phyloP scores from a whole-genome alignment of 2,113 vertebrate species.

The Urocynchramus pylzowi region DNA sequence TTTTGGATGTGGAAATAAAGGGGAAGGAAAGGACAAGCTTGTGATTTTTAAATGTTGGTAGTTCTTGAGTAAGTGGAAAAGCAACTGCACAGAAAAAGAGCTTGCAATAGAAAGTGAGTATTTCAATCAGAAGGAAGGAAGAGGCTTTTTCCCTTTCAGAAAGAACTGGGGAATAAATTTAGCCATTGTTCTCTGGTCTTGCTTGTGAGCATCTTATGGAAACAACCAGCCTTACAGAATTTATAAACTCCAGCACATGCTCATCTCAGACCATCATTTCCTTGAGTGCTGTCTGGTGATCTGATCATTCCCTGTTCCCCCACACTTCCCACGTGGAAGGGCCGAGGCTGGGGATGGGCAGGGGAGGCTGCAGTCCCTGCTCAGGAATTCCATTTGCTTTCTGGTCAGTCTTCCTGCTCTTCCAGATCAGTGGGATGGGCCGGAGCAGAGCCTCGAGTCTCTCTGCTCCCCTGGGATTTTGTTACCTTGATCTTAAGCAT shows the following conservation, averaged over 20 bases:
- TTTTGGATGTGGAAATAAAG: conserved; percentile 25
- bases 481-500: not conserved
- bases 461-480: not conserved
- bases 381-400: not conserved
- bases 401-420: conserved; percentile 14
- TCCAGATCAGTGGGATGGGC: not conserved
- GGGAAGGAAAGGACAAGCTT: conserved; percentile 10
- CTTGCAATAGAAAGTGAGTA: not conserved
- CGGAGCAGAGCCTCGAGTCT: not conserved
- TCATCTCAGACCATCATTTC: not conserved
- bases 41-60: not conserved
- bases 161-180: not conserved
- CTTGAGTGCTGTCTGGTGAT: not conserved
- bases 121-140: not conserved
- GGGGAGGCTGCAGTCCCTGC: not conserved
- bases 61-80: not conserved
- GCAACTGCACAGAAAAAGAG: not conserved
- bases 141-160: conserved; percentile 18
- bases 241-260: not conserved
- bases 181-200: not conserved
- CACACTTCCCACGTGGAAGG: not conserved
- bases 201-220: not conserved
- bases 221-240: not conserved
- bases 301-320: not conserved
- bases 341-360: not conserved